Evolutionary conservation across 2,888 invertebrate genomes (phyloP).

Genomic region (Hedychridium roseum): DNA sequence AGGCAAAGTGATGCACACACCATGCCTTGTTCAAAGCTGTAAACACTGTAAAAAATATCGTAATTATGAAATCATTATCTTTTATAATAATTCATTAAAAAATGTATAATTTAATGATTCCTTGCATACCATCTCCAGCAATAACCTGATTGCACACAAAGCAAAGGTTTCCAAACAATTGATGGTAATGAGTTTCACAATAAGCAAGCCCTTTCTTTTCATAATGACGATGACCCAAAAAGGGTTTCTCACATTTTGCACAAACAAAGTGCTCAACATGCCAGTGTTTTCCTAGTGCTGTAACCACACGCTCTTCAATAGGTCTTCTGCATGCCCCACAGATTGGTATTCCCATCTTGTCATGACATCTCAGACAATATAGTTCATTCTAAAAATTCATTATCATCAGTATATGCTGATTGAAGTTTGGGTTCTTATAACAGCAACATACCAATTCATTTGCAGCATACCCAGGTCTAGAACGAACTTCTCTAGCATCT

Average conservation of each 20-base stretch:
- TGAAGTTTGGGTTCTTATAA: too few relatives aligned
- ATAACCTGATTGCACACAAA: slow-evolving; percentile 99
- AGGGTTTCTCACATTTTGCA: slow-evolving; percentile 99
- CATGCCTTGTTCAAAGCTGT: slow-evolving; percentile 98
- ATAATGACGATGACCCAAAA: slow-evolving; percentile 98
- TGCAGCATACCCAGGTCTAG: slow-evolving; percentile 87
- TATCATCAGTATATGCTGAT: slow-evolving; percentile 1
- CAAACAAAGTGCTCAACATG: slow-evolving; percentile 99
- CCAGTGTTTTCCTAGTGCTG: slow-evolving; percentile 98
- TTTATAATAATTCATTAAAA: not conserved
- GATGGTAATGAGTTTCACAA: slow-evolving; percentile 99
- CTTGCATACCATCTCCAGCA: slow-evolving; percentile 87
- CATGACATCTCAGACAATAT: slow-evolving; percentile 97
- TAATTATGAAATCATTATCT: not conserved
- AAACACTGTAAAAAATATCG: slow-evolving; percentile 75
- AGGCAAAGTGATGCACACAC: slow-evolving; percentile 99
- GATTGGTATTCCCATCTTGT: slow-evolving; percentile 99
- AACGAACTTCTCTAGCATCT: slow-evolving; percentile 94
- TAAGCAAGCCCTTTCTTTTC: slow-evolving; percentile 98
- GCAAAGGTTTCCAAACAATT: slow-evolving; percentile 98
- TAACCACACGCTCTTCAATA: slow-evolving; percentile 98
- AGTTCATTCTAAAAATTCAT: slow-evolving; percentile 79
- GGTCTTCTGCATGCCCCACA: slow-evolving; percentile 99
- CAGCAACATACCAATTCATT: slow-evolving; percentile 86
- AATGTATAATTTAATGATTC: slow-evolving; percentile 6